Conservation (phyloP, 2,113 vertebrate species). For the Python bivittatus region DNA sequence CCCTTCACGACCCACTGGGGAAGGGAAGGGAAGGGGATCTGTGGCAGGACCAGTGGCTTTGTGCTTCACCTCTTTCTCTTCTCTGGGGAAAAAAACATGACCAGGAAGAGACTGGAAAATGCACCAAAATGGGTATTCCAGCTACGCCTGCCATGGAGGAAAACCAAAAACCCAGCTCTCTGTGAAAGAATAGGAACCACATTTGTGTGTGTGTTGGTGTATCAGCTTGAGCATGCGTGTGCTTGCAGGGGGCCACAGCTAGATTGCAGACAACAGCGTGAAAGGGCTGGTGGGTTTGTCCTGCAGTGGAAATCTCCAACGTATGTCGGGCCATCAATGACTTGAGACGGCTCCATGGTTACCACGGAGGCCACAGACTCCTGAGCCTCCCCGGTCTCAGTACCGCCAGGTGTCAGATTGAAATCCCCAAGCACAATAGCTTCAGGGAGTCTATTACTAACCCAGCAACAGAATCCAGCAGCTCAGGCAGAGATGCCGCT, state of each 20-base stretch:
- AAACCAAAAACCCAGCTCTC: background rate
- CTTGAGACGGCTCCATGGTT: background rate
- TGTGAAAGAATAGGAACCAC: background rate
- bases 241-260: background rate
- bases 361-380: background rate
- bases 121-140: background rate
- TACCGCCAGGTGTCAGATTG: no score
- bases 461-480: background rate
- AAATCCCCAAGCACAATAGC: background rate
- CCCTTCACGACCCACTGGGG: background rate
- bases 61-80: background rate
- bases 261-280: background rate
- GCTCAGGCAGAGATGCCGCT: no score
- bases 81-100: background rate
- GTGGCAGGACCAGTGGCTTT: background rate
- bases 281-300: background rate
- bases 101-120: background rate
- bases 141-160: background rate
- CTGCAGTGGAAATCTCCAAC: background rate
- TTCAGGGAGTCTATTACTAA: background rate
- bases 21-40: background rate
- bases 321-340: background rate
- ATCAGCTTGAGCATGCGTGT: background rate
- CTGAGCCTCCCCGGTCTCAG: no score
- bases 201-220: background rate